phyloP scores from a whole-genome alignment of 2,797 vertebrate species.

The Molossus alvarezi region DNA sequence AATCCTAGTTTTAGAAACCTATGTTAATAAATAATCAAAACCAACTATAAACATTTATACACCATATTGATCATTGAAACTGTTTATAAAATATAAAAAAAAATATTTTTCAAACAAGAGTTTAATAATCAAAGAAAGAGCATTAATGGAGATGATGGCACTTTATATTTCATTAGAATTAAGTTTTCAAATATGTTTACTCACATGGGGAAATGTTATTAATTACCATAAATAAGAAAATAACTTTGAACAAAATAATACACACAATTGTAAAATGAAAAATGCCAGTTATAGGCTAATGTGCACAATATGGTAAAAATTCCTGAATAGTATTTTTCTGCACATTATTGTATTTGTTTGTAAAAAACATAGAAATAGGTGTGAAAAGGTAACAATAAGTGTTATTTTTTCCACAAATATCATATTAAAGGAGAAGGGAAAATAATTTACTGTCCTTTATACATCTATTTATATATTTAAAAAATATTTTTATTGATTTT shows the following conservation, averaged over 20 bases:
- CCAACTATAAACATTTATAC: background rate
- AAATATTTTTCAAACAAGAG: background rate
- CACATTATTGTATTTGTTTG: background rate
- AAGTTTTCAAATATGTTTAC: background rate
- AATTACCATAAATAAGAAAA: constrained; percentile 5
- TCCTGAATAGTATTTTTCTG: background rate
- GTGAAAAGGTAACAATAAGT: background rate
- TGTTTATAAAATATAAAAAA: constrained; percentile 42
- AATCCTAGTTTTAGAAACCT: background rate
- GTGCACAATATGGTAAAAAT: background rate
- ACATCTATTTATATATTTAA: background rate
- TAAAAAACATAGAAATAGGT: constrained; percentile 8
- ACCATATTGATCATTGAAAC: background rate
- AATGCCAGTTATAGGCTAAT: background rate
- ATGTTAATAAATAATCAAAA: background rate
- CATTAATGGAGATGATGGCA: background rate
- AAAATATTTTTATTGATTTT: too few relatives aligned
- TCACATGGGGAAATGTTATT: background rate
- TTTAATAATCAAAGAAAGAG: background rate
- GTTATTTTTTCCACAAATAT: background rate
- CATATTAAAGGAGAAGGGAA: background rate
- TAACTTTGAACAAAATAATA: background rate
- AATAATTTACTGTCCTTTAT: background rate
- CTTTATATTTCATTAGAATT: background rate
- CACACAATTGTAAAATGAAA: background rate